Conservation (phyloP, 2,797 vertebrate species). For the Pelodytes ibericus region DNA sequence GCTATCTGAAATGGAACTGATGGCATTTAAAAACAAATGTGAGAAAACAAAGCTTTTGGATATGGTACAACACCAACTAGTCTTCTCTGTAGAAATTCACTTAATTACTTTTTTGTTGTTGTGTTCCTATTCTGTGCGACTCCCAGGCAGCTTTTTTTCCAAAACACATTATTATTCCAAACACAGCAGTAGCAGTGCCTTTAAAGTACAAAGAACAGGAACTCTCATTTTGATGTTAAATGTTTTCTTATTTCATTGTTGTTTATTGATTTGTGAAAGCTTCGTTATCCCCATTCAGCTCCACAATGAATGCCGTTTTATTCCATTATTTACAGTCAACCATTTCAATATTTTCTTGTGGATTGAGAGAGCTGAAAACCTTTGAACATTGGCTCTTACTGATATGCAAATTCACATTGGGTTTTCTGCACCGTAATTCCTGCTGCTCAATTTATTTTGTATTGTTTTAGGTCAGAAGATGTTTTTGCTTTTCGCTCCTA, state of each 20-base stretch:
- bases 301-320: slow-evolving; percentile 14
- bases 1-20: not conserved
- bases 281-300: slow-evolving; percentile 23
- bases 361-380: not conserved
- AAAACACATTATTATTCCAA: slow-evolving; percentile 35
- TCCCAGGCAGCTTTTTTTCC: not conserved
- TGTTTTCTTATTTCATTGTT: slow-evolving; percentile 21
- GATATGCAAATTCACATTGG: not conserved
- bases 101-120: slow-evolving; percentile 1
- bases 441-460: not conserved
- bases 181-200: slow-evolving; percentile 22
- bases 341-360: slow-evolving; percentile 19
- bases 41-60: slow-evolving; percentile 35
- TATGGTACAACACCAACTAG: slow-evolving; percentile 22
- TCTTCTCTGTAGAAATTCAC: slow-evolving; percentile 33
- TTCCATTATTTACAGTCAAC: slow-evolving; percentile 17
- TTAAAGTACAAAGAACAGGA: slow-evolving; percentile 40
- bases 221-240: slow-evolving; percentile 50
- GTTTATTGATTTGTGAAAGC: slow-evolving; percentile 32
- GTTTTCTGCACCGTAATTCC: not conserved
- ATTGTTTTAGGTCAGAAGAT: not conserved
- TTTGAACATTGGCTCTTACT: not conserved
- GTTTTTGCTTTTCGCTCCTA: not conserved
- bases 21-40: slow-evolving; percentile 12
- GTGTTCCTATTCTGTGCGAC: slow-evolving; percentile 14